These are phyloP conservation scores for Thalassaphorura encarpata DNA, from an alignment of 1,140 invertebrate genomes.

Conservation along the genomic window DNA sequence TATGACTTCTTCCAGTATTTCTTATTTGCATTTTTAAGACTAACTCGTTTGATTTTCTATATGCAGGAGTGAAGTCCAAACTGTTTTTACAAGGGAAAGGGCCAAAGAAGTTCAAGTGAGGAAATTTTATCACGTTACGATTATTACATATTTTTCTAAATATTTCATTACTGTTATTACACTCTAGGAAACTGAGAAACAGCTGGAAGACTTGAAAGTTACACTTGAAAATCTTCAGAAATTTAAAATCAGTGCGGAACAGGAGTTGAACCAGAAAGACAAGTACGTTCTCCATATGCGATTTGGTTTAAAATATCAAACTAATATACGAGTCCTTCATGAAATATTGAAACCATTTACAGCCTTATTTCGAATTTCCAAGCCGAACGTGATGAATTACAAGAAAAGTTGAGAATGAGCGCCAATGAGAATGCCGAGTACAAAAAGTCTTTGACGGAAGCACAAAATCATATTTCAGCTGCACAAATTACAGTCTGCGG, in stretches of 20 bases:
- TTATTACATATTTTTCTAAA: background rate
- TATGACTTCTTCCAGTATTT: conserved; percentile 1
- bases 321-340: too few relatives aligned
- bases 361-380: too few relatives aligned
- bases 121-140: background rate
- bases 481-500: too few relatives aligned
- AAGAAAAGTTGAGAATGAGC: too few relatives aligned
- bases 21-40: background rate
- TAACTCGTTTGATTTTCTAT: too few relatives aligned
- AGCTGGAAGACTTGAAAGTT: background rate
- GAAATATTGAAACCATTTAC: too few relatives aligned
- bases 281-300: conserved; percentile 1
- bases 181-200: conserved; percentile 1
- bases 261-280: background rate
- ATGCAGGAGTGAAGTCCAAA: conserved; percentile 24
- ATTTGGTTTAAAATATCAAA: too few relatives aligned
- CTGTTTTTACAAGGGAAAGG: conserved; percentile 22
- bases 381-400: too few relatives aligned
- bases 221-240: background rate
- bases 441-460: too few relatives aligned
- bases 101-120: conserved; percentile 9
- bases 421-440: too few relatives aligned
- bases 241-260: background rate
- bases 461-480: too few relatives aligned
- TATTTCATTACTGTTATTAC: background rate